Evolutionary conservation across 2,113 vertebrate genomes (phyloP).

Genomic region (Silurus meridionalis): DNA sequence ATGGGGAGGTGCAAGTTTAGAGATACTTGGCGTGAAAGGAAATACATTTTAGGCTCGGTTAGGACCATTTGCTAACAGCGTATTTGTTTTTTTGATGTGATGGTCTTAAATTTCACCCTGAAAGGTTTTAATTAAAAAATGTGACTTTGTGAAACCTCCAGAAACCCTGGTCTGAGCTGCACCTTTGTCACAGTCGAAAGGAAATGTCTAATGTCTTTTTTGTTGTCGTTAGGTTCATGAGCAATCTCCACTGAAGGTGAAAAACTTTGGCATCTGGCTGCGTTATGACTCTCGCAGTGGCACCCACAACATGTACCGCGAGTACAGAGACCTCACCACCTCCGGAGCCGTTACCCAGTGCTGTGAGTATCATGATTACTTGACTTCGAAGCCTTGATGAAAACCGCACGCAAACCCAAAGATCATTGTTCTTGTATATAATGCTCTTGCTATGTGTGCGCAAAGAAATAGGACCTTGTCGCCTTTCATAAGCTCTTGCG

Average conservation of each 20-base stretch:
- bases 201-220: background rate
- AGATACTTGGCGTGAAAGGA: too few relatives aligned
- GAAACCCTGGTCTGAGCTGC: background rate
- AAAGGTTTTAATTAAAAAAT: too few relatives aligned
- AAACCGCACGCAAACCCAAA: conserved; percentile 79
- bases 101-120: too few relatives aligned
- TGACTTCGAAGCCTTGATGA: background rate
- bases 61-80: too few relatives aligned
- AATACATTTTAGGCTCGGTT: too few relatives aligned
- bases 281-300: conserved; percentile 97
- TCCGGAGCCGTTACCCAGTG: conserved; percentile 96
- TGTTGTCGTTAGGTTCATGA: conserved; percentile 83
- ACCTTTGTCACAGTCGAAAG: background rate
- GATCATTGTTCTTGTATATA: conserved; percentile 63
- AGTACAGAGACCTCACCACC: conserved; percentile 94
- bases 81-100: too few relatives aligned
- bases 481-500: conserved; percentile 77
- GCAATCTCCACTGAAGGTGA: conserved; percentile 90
- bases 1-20: too few relatives aligned
- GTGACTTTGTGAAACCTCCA: too few relatives aligned
- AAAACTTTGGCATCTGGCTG: conserved; percentile 98
- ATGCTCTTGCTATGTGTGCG: conserved; percentile 80
- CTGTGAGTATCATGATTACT: conserved; percentile 78
- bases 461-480: conserved; percentile 77
- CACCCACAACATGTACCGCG: conserved; percentile 99